phyloP scores from a whole-genome alignment of 2,888 invertebrate species.

The Eupeodes luniger region DNA sequence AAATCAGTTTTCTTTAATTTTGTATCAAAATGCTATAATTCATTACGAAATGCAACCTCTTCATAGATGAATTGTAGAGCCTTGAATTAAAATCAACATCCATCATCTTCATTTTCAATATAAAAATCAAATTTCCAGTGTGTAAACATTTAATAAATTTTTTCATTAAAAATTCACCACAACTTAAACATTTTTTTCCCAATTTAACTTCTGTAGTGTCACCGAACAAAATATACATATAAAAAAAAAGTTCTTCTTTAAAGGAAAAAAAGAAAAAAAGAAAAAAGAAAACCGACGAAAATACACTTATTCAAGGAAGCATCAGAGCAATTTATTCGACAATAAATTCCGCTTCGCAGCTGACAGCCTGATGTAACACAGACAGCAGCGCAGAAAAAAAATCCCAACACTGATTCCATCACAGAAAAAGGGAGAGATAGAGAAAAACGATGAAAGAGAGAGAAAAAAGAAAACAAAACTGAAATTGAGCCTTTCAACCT shows the following conservation, averaged over 20 bases:
- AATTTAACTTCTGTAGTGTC: not conserved
- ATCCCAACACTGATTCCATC: not conserved
- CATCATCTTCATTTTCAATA: not conserved
- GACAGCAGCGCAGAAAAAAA: not conserved
- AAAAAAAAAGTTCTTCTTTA: constrained; percentile 37
- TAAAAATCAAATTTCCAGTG: not conserved
- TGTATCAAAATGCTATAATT: too few species aligned
- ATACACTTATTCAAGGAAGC: constrained; percentile 1
- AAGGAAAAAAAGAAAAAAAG: too few species aligned
- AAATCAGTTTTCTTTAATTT: too few species aligned
- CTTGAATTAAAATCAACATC: not conserved
- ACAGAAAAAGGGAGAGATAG: not conserved
- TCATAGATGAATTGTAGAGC: too few species aligned
- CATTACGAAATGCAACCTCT: too few species aligned
- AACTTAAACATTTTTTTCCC: not conserved
- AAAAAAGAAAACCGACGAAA: not conserved
- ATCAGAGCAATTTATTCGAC: constrained; percentile 20
- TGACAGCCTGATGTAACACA: constrained; percentile 12
- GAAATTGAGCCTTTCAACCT: constrained; percentile 35
- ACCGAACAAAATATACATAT: not conserved
- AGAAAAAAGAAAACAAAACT: too few species aligned
- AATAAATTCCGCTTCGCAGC: constrained; percentile 25
- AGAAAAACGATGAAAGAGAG: not conserved
- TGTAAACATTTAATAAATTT: not conserved
- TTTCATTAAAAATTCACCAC: not conserved